Evolutionary conservation across 1,140 invertebrate genomes (phyloP).

Genomic region (Pseudomyrmex sp.): DNA sequence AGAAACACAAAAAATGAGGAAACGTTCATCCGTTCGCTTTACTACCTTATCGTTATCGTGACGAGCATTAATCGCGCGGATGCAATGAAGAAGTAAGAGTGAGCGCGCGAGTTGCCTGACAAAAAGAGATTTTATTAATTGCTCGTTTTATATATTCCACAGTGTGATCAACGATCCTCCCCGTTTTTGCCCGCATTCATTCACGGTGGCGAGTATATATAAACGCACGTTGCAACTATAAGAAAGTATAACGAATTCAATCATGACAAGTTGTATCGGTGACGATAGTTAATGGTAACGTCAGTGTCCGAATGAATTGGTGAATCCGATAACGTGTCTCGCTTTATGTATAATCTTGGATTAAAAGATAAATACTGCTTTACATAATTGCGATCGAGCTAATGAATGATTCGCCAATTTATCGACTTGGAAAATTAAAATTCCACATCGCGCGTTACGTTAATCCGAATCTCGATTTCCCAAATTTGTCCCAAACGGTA

Average conservation of each 20-base stretch:
- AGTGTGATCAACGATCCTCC: constrained; percentile 39
- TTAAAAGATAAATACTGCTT: constrained; percentile 4
- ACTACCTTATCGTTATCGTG: constrained; percentile 21
- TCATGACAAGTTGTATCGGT: background rate
- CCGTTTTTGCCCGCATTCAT: constrained; percentile 71
- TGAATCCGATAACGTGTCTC: background rate
- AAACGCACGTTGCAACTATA: background rate
- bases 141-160: constrained; percentile 17
- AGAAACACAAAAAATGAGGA: constrained; percentile 67
- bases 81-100: constrained; percentile 23
- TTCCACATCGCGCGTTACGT: background rate
- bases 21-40: constrained; percentile 56
- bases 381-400: background rate
- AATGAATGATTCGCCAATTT: background rate
- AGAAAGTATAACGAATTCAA: constrained; percentile 21
- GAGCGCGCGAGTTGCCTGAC: background rate
- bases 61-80: constrained; percentile 24
- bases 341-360: background rate
- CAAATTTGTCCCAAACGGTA: background rate
- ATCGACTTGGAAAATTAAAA: background rate
- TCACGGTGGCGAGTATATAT: background rate
- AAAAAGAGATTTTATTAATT: background rate
- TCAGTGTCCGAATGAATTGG: background rate
- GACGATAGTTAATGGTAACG: constrained; percentile 1
- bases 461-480: background rate